Base-by-base conservation (phyloP, 2,888 invertebrate species). In the Lithophane socia region DNA sequence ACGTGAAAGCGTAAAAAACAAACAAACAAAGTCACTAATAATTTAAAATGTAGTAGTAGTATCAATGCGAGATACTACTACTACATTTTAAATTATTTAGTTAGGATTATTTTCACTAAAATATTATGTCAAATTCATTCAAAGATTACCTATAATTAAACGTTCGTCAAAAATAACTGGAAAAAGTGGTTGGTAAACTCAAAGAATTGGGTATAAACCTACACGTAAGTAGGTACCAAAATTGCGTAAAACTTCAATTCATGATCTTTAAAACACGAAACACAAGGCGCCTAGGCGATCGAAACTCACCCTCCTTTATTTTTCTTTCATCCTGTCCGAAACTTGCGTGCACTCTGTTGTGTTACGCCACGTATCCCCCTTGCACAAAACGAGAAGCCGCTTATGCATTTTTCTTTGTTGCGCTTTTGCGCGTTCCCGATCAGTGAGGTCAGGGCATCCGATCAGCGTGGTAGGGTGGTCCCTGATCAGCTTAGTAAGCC, bases 401-500 rank as follows among this genome's bases (percentile, higher is more conserved):
- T 54, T 16, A 24, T 47, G 13, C 42, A 13, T 74, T 73, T 60
- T 47, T 5, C 52, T 73, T 79, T 63, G 18, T 71, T 24, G 12
- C 18, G 16, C 29, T 49, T 54, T 75, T 68, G n/a, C 21, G 16
- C 37, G 13, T 3, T 12, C 21, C 47, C n/a, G 24, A 21, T 69
- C 47, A 56, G 29, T 49, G 44, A 44, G 47, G 47, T 49, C 13
- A 12, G 16, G 44, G 24, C 21, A 56, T 54, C 67, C 37, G 56
- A 47, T 65, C 54, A 52, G n/a, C n/a, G n/a, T 2, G 24, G 60
- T 56, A 54, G 47, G 7, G 54, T n/a, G n/a, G 69, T 16, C 12
- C 44, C 68, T 60, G 68, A 75, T 81, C 60, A 76, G 76, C 13
- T 73, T 69, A 65, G 83, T n/a, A 68, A 56, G 21, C 68, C 74